Conservation (phyloP, 2,797 vertebrate species). For the Sebastes cheni region DNA sequence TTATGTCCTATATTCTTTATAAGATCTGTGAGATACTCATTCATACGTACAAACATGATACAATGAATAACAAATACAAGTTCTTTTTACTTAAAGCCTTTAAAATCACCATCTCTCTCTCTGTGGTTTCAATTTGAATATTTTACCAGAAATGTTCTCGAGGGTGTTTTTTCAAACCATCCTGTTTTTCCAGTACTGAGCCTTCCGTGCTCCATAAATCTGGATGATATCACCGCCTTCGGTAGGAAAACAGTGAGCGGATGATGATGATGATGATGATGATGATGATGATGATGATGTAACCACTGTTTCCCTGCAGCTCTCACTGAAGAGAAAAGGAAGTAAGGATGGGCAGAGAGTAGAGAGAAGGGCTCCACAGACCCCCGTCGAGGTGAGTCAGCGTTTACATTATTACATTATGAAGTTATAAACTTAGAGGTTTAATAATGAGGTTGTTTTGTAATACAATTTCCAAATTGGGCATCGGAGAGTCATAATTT, state of each 20-base stretch:
- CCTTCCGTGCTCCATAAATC: conserved; percentile 28
- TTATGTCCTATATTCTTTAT: neutral
- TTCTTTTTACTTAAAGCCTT: neutral
- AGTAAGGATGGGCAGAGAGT: conserved; percentile 92
- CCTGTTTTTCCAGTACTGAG: conserved; percentile 34
- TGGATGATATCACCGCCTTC: conserved; percentile 46
- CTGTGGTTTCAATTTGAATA: conserved; percentile 5
- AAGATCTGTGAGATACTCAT: neutral
- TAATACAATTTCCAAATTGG: neutral
- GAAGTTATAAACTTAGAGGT: neutral
- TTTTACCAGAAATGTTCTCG: conserved; percentile 22
- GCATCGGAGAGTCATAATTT: neutral
- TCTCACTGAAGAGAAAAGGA: conserved; percentile 95
- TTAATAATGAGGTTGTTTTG: conserved; percentile 15
- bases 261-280: conserved; percentile 24
- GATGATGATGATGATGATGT: conserved; percentile 49
- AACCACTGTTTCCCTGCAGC: conserved; percentile 78
- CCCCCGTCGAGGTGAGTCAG: conserved; percentile 89
- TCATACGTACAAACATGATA: neutral
- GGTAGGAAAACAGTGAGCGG: conserved; percentile 29
- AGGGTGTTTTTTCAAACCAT: conserved; percentile 4
- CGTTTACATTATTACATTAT: conserved; percentile 16
- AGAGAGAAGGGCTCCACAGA: conserved; percentile 91
- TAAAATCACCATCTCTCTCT: conserved; percentile 8
- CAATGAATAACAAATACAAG: neutral